Evolutionary conservation across 2,797 vertebrate genomes (phyloP).

Genomic region (Mastacembelus armatus): DNA sequence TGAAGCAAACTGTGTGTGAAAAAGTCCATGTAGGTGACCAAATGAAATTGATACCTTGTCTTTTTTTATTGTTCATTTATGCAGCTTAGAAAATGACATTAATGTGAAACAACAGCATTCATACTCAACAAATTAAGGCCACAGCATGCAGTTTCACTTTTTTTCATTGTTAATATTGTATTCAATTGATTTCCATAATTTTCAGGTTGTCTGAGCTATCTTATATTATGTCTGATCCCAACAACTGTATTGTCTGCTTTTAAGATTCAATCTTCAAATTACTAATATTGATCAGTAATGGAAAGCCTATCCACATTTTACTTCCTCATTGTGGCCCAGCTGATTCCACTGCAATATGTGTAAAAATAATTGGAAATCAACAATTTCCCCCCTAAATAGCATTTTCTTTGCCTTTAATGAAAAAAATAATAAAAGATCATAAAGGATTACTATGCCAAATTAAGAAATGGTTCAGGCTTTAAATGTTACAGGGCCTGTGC

Average conservation of each 20-base stretch:
- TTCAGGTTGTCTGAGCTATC: background rate
- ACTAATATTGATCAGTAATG: background rate
- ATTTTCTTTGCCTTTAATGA: background rate
- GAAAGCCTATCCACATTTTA: background rate
- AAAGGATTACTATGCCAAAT: background rate
- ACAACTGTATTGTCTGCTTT: background rate
- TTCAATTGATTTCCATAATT: background rate
- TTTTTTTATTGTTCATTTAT: background rate
- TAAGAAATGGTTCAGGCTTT: background rate
- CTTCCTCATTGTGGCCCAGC: background rate
- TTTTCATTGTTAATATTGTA: background rate
- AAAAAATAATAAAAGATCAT: too few relatives aligned
- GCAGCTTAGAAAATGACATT: background rate
- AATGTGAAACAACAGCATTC: constrained; percentile 3
- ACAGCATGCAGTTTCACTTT: background rate
- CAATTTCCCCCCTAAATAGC: background rate
- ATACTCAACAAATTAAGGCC: background rate
- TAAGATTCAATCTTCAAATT: background rate
- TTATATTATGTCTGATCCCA: background rate
- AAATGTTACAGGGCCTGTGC: background rate
- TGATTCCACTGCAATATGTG: background rate
- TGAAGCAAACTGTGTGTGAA: too few relatives aligned
- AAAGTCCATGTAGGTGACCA: background rate
- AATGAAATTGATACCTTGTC: background rate
- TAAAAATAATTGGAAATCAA: background rate